Percentiles rank a stretch among this genome's conserved stretches.
Conservation (phyloP, 2,797 vertebrate species). For the Monodelphis domestica region DNA sequence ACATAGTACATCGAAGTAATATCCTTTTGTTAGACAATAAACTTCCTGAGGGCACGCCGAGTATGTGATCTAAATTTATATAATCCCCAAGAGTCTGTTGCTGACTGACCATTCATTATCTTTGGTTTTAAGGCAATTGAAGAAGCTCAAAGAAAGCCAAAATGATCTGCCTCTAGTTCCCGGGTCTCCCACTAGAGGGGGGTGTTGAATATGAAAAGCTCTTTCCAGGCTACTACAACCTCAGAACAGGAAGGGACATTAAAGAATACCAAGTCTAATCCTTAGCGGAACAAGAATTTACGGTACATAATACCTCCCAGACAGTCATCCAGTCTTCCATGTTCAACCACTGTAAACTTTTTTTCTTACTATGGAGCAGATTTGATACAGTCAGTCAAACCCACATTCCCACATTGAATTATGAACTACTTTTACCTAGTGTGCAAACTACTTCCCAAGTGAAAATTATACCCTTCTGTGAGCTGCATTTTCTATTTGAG, state of each 20-base stretch:
- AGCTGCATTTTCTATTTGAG: neutral
- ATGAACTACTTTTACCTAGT: neutral
- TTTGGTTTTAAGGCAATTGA: neutral
- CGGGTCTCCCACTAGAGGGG: neutral
- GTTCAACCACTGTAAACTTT: neutral
- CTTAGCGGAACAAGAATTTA: neutral
- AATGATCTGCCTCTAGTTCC: conserved; percentile 6
- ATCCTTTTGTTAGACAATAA: neutral
- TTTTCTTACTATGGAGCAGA: neutral
- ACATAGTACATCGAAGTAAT: neutral
- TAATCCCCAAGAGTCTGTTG: neutral
- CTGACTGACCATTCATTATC: neutral
- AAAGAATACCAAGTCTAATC: neutral
- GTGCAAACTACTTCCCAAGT: neutral
- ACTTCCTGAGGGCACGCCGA: neutral
- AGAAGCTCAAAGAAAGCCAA: neutral
- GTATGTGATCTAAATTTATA: neutral
- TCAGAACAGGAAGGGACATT: neutral
- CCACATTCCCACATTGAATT: neutral
- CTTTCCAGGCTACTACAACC: neutral
- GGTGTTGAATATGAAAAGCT: neutral
- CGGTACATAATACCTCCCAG: neutral
- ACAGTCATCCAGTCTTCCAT: neutral
- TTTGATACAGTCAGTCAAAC: neutral
- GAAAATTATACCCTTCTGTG: neutral